A percentile compares a stretch with the other conserved stretches of the same genome.
Conservation (phyloP, 2,113 vertebrate species). For the Epinephelus lanceolatus region DNA sequence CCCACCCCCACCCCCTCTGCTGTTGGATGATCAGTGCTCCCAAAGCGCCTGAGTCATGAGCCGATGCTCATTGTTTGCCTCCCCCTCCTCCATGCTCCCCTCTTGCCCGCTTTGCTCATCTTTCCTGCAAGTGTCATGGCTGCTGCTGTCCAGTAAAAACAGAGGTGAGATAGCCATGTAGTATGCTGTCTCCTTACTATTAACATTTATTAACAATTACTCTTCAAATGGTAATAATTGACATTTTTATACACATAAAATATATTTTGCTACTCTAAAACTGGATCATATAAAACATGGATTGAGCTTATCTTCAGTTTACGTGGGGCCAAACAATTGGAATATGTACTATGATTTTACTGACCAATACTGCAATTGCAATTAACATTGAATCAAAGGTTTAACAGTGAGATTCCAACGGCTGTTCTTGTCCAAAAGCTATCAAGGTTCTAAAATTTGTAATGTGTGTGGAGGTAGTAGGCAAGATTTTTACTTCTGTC, state of each 20-base stretch:
- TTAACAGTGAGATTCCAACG: neutral
- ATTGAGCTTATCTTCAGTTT: neutral
- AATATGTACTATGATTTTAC: neutral
- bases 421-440: neutral
- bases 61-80: conserved; percentile 49
- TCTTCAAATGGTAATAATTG: neutral
- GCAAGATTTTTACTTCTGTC: neutral
- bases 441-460: neutral
- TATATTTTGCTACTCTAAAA: neutral
- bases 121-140: conserved; percentile 27
- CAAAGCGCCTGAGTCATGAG: conserved; percentile 64
- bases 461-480: neutral
- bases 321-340: neutral
- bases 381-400: neutral
- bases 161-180: neutral
- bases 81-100: conserved; percentile 41
- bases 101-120: conserved; percentile 50
- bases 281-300: neutral
- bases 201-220: neutral
- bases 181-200: no score
- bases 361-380: neutral
- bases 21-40: conserved; percentile 57
- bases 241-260: neutral
- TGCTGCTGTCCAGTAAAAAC: conserved; percentile 22
- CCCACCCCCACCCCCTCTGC: conserved; percentile 27